Conservation (phyloP, 2,113 vertebrate species). For the Salvator merianae region DNA sequence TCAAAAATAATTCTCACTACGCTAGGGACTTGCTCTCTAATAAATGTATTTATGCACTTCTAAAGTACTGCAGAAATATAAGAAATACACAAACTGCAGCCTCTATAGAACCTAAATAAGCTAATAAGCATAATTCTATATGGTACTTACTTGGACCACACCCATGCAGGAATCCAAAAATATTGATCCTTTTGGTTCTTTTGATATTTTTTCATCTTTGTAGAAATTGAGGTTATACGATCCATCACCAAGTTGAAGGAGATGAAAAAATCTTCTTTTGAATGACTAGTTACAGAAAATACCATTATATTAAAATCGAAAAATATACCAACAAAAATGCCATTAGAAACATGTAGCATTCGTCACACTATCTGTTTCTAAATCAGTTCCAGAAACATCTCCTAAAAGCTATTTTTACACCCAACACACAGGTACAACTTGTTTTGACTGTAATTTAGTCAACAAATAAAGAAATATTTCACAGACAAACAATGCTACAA, state of each 20-base stretch:
- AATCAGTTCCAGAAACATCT: background rate
- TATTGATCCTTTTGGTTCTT: slow-evolving; percentile 98
- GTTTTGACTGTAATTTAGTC: too few relatives aligned
- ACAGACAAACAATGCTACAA: too few relatives aligned
- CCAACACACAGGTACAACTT: too few relatives aligned
- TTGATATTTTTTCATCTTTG: slow-evolving; percentile 98
- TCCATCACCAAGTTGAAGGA: slow-evolving; percentile 94
- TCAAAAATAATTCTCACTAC: background rate
- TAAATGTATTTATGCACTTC: background rate
- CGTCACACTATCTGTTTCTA: background rate
- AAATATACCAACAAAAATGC: background rate
- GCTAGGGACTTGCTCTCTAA: background rate
- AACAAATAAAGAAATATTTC: too few relatives aligned
- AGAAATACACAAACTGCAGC: background rate
- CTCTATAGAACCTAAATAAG: background rate
- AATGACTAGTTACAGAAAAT: slow-evolving; percentile 83
- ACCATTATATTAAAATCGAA: background rate
- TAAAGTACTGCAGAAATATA: background rate
- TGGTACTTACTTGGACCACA: slow-evolving; percentile 89
- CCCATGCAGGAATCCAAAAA: slow-evolving; percentile 99
- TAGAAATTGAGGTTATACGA: slow-evolving; percentile 99
- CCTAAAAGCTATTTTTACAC: too few relatives aligned
- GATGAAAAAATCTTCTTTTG: slow-evolving; percentile 97
- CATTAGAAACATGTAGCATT: background rate
- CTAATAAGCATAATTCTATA: slow-evolving; percentile 5